phyloP scores from a whole-genome alignment of 2,113 vertebrate species.

The Galbula dea region DNA sequence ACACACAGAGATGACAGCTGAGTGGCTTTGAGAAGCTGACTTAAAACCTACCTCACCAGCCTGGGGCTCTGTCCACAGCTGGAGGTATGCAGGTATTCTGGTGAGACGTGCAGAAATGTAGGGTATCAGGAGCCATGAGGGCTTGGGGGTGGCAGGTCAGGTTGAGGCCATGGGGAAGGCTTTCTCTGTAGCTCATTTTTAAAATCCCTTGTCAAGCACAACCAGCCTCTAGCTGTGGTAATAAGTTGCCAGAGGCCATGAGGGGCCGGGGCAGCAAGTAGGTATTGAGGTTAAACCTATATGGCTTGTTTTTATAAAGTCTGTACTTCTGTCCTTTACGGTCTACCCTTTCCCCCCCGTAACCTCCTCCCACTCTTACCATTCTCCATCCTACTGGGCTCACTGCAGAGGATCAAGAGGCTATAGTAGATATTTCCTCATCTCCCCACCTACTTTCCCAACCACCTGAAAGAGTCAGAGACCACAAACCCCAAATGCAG shows the following conservation, averaged over 20 bases:
- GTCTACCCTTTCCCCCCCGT: not conserved
- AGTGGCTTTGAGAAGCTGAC: not conserved
- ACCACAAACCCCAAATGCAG: not conserved
- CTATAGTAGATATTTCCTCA: not conserved
- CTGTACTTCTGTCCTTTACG: not conserved
- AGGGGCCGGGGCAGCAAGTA: not conserved
- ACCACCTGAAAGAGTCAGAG: not conserved
- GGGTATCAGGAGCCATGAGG: accelerated
- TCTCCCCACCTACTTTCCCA: not conserved
- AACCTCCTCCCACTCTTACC: not conserved
- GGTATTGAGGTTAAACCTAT: not conserved
- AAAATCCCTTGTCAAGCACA: not conserved
- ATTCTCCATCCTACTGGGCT: not conserved
- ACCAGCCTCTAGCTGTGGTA: not conserved
- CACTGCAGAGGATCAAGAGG: not conserved
- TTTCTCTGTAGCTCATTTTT: not conserved
- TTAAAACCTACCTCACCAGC: not conserved
- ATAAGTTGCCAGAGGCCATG: not conserved
- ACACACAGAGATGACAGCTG: not conserved
- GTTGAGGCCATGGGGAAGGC: not conserved
- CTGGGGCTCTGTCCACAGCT: not conserved
- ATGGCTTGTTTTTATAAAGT: not conserved
- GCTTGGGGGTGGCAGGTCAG: not conserved
- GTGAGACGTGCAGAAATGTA: conserved; percentile 32
- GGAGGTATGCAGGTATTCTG: conserved; percentile 31